These are phyloP conservation scores for Cephalopterus ornatus DNA, from an alignment of 2,113 vertebrate genomes.

Conservation along the genomic window DNA sequence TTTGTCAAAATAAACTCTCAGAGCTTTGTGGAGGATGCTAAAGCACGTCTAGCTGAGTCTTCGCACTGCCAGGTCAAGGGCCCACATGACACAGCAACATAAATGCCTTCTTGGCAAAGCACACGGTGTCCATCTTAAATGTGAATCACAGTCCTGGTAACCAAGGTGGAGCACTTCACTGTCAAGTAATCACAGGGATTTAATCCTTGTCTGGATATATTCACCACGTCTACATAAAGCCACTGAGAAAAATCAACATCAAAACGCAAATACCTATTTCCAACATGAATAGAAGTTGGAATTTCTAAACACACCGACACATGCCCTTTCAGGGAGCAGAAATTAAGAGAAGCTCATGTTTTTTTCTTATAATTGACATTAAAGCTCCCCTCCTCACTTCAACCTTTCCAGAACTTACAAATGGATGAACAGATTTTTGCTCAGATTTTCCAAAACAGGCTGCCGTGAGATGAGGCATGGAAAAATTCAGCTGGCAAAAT, in stretches of 20 bases:
- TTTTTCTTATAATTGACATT: not conserved
- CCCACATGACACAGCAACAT: accelerated
- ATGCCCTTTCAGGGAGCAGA: accelerated
- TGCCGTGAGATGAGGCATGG: constrained; percentile 36
- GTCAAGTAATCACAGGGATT: not conserved
- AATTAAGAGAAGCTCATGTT: not conserved
- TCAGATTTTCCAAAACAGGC: constrained; percentile 55
- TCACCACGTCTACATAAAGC: not conserved
- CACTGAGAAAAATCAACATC: not conserved
- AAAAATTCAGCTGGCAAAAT: constrained; percentile 49
- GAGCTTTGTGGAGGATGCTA: not conserved
- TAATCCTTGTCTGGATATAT: not conserved
- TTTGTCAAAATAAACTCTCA: not conserved
- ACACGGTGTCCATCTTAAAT: not conserved
- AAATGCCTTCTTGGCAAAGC: not conserved
- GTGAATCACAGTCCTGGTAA: not conserved
- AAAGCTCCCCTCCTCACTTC: not conserved
- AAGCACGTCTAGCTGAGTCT: not conserved
- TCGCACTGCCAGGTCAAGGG: not conserved
- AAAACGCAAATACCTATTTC: not conserved
- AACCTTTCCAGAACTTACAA: constrained; percentile 54
- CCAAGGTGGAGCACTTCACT: not conserved
- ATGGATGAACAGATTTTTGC: constrained; percentile 56
- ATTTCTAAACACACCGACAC: not conserved
- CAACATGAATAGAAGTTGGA: not conserved